A percentile compares a stretch with the other conserved stretches of the same genome.
Evolutionary conservation across 1,140 invertebrate genomes (phyloP).

Genomic region (Sycobia sp.): DNA sequence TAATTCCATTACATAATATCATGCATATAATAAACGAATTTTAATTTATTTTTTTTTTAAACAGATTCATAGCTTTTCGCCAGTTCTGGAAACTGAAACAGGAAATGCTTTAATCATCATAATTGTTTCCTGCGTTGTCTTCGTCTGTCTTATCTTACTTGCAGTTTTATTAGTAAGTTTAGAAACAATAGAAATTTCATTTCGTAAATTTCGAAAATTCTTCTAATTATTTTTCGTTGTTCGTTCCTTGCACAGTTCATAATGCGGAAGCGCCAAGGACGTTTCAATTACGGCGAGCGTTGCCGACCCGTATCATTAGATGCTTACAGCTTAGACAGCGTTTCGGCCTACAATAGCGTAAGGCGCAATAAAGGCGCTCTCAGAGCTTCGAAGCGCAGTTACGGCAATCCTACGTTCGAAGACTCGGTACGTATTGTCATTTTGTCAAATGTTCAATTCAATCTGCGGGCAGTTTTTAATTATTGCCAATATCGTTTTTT

Average conservation of each 20-base stretch:
- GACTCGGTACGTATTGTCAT: constrained; percentile 71
- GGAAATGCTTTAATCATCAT: constrained; percentile 62
- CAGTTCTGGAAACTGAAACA: constrained; percentile 56
- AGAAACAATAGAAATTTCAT: too few relatives aligned
- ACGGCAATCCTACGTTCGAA: constrained; percentile 90
- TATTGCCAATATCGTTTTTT: not conserved
- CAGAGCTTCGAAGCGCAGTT: constrained; percentile 84
- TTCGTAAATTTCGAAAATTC: too few relatives aligned
- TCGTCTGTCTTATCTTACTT: constrained; percentile 66
- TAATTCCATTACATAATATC: constrained; percentile 1
- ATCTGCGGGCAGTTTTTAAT: too few relatives aligned
- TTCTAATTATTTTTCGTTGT: too few relatives aligned
- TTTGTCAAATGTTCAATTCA: too few relatives aligned
- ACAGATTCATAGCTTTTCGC: constrained; percentile 55
- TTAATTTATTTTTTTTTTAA: constrained; percentile 31
- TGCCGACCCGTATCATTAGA: constrained; percentile 86
- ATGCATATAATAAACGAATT: not conserved
- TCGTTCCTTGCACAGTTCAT: constrained; percentile 61
- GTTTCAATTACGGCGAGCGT: constrained; percentile 77
- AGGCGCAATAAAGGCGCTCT: constrained; percentile 73
- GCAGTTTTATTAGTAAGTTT: constrained; percentile 70
- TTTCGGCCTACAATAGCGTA: constrained; percentile 80
- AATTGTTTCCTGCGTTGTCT: constrained; percentile 62
- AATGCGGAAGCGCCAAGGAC: constrained; percentile 72
- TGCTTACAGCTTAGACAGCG: constrained; percentile 86